Base-by-base conservation (phyloP, 1,140 invertebrate species). In the Papilio glaucus region DNA sequence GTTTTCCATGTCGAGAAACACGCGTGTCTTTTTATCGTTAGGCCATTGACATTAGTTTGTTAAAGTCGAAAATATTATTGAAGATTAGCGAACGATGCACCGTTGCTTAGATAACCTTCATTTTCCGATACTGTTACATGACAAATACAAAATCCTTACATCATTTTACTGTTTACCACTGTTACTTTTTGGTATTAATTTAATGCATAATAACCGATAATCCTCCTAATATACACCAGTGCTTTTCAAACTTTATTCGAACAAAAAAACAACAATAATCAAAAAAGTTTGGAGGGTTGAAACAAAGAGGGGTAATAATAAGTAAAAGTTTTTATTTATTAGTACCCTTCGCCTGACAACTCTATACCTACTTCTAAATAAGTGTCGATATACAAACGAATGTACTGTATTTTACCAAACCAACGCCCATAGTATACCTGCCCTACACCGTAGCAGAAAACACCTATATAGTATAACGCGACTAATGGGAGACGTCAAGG, bases 21-120 rank as follows among this genome's bases (percentile, higher is more conserved):
- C 45, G 45, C 1, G 37, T 21, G 6, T 29, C 0, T 33, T 63
- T 7, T 38, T 38, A 33, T 38, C 33, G 5, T 63, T 6, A 18
- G 18, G 0, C 15, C 45, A 6, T 38, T 29, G 33, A 18, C 29
- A 37, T 63, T 63, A n/a, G 26, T 60, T 13, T 21, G 57, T 9
- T n/a, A 60, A 60, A 60, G 33, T 63, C 33, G 61, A 63, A 63
- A 63, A 63, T 63, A 38, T 63, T 63, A 38, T 63, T 63, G n/a
- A 4, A 37, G 61, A 63, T 63, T 63, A 63, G 61, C 26, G 61
- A 37, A 37, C 61, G 61, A 63, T 63, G 61, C 61, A 63, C 61
- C 61, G 29, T 2, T 21, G 61, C n/a, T 38, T 63, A 63, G 61
- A 63, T 63, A 63, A 63, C 61, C 61, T 63, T 63, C 6, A 13